phyloP scores from a whole-genome alignment of 2,888 invertebrate species.

The Acleris laterana region DNA sequence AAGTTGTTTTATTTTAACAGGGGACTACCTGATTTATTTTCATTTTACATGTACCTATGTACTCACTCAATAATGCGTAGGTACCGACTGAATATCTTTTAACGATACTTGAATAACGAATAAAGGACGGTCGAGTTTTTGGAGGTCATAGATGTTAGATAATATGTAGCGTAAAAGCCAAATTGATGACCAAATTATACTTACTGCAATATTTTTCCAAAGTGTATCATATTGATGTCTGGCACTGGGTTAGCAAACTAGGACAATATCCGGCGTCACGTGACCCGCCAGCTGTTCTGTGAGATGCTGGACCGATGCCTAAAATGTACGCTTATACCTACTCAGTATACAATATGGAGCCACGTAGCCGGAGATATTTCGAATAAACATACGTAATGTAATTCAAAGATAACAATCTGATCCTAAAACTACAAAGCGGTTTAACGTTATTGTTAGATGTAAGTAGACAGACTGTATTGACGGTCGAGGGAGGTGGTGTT shows the following conservation, averaged over 20 bases:
- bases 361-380: constrained; percentile 1
- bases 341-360: not conserved
- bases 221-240: not conserved
- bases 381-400: constrained; percentile 13
- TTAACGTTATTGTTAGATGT: constrained; percentile 8
- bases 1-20: too few relatives aligned
- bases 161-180: too few relatives aligned
- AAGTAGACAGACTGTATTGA: not conserved
- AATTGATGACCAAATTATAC: not conserved
- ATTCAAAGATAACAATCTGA: constrained; percentile 20
- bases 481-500: not conserved
- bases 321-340: constrained; percentile 2
- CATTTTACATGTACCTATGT: too few relatives aligned
- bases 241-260: constrained; percentile 39
- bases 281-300: constrained; percentile 60
- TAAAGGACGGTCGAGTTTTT: too few relatives aligned
- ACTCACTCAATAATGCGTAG: too few relatives aligned
- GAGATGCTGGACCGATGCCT: constrained; percentile 59
- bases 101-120: too few relatives aligned
- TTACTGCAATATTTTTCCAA: not conserved
- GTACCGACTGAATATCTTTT: too few relatives aligned
- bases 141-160: too few relatives aligned
- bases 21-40: too few relatives aligned
- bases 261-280: constrained; percentile 64
- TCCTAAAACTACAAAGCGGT: constrained; percentile 21